Percentiles rank a stretch among this genome's conserved stretches.
Conservation (phyloP, 2,113 vertebrate species). For the Microcebus lehilahytsara region DNA sequence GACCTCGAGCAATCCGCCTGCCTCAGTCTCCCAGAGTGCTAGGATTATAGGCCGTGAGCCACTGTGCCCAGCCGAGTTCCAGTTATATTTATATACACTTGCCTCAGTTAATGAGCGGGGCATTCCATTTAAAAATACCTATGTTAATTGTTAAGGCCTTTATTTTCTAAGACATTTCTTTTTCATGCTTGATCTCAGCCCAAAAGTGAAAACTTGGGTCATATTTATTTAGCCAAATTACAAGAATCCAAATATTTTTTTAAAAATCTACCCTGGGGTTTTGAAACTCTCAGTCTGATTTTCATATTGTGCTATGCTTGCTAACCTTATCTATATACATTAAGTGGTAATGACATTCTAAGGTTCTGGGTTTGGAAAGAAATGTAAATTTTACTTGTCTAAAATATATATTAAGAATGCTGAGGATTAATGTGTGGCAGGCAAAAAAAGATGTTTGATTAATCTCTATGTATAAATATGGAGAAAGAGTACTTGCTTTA, state of each 20-base stretch:
- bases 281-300: constrained; percentile 3
- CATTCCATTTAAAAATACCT: constrained; percentile 19
- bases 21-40: no score
- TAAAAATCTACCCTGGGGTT: background rate
- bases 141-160: constrained; percentile 43
- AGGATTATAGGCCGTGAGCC: no score
- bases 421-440: background rate
- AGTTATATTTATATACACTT: background rate
- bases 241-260: background rate
- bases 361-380: background rate
- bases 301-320: background rate
- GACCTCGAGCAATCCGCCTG: no score
- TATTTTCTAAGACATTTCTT: constrained; percentile 42
- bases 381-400: background rate
- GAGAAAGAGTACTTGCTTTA: background rate
- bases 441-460: background rate
- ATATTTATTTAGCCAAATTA: constrained; percentile 8
- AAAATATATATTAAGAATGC: background rate
- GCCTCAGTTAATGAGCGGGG: constrained; percentile 14
- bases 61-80: background rate
- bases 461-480: background rate
- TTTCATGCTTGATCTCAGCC: constrained; percentile 40
- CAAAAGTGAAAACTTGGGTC: constrained; percentile 10
- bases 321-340: background rate
- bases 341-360: background rate